Evolutionary conservation across 2,888 invertebrate species (phyloP).

Genomic region (Scotopteryx bipunctaria): DNA sequence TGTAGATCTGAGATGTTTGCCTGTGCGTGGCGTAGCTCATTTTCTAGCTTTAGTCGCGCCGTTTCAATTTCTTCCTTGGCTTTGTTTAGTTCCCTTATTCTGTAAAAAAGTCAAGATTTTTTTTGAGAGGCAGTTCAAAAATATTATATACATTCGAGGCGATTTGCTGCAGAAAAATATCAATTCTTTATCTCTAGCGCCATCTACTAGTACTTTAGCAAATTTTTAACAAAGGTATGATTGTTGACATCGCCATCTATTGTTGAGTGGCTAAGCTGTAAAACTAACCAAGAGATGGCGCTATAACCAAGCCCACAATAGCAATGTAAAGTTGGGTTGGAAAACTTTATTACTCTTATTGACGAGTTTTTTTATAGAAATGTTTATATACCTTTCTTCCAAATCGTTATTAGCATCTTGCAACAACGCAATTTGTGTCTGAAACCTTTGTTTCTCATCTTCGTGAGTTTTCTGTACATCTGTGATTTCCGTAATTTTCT

Average conservation of each 20-base stretch:
- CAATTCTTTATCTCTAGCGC: background rate
- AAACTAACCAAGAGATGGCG: background rate
- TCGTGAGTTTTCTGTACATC: conserved; percentile 51
- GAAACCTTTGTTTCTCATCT: conserved; percentile 49
- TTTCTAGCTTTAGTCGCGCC: conserved; percentile 58
- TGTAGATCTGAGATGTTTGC: conserved; percentile 57
- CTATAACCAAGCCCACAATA: background rate
- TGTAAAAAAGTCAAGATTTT: conserved; percentile 30
- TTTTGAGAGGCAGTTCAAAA: too few relatives aligned
- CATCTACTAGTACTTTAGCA: background rate
- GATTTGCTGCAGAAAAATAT: too few relatives aligned
- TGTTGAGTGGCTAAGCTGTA: background rate
- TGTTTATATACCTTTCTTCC: conserved; percentile 47
- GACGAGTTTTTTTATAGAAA: background rate
- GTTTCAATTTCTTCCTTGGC: conserved; percentile 46
- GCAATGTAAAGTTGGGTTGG: too few relatives aligned
- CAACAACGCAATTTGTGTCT: conserved; percentile 49
- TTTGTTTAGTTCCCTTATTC: conserved; percentile 50
- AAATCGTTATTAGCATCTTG: conserved; percentile 56
- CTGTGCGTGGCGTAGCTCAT: conserved; percentile 67
- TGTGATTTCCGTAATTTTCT: conserved; percentile 51
- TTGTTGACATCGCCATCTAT: background rate
- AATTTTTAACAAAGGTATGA: background rate
- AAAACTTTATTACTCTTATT: too few relatives aligned
- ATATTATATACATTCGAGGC: too few relatives aligned